These are phyloP conservation scores for Plebejus anna DNA, from an alignment of 2,888 invertebrate genomes.

Conservation along the genomic window DNA sequence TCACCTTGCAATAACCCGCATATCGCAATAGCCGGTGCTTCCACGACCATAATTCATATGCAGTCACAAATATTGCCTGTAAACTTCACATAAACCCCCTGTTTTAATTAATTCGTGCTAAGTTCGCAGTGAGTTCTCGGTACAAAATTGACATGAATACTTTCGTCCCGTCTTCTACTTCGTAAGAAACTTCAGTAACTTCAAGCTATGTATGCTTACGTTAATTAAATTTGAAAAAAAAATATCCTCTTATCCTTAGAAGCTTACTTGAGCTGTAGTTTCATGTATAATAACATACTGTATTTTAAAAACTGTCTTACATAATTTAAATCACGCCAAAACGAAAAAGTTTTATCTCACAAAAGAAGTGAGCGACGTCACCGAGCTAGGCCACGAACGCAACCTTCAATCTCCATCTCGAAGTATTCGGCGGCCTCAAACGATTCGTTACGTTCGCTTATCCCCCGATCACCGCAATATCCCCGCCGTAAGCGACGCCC, in stretches of 20 bases:
- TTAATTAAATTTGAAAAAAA: too few species aligned
- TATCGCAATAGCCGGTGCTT: not conserved
- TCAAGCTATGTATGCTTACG: too few species aligned
- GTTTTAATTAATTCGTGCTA: not conserved
- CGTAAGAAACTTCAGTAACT: too few species aligned
- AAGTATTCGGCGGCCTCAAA: not conserved
- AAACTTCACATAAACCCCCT: not conserved
- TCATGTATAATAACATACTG: too few species aligned
- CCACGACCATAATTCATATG: not conserved
- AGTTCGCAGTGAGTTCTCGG: not conserved
- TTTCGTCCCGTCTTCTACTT: too few species aligned
- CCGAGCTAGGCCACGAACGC: not conserved
- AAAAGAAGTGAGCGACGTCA: not conserved
- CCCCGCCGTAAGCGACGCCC: not conserved
- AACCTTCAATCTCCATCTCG: not conserved
- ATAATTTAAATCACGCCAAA: too few species aligned
- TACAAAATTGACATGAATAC: too few species aligned
- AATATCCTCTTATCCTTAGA: too few species aligned
- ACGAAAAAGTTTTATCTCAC: too few species aligned
- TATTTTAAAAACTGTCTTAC: too few species aligned
- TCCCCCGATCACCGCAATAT: not conserved
- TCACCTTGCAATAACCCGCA: not conserved
- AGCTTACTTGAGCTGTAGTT: too few species aligned
- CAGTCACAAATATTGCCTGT: not conserved
- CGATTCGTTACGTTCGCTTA: slow-evolving; percentile 2